Base-by-base conservation (phyloP, 2,113 vertebrate genomes). In the Leucosticte australis region DNA sequence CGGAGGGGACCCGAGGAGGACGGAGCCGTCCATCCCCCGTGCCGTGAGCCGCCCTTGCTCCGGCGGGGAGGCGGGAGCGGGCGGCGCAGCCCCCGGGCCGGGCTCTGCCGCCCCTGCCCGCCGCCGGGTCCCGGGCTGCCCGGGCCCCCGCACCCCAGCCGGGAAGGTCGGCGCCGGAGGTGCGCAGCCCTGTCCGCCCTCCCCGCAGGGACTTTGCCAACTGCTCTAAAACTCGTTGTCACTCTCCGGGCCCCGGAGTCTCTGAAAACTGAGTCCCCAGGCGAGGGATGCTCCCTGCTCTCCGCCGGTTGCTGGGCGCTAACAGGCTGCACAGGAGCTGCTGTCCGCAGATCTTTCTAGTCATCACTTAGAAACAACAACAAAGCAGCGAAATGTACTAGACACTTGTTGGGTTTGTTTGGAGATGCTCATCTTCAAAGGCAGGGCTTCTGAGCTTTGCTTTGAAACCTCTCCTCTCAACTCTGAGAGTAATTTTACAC, bases 341-440 rank as follows among this genome's bases (percentile, higher is more conserved):
- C 33, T 69, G 70, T 37, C 76, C 83, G 44, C 84, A 52, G 63
- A 90, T 92, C 76, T 74, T 94, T 92, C 92, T 79, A 89, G 93
- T 84, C 94, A 55, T 89, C 55, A 2, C 75, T 87, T 71, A 33
- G 55, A 13, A 92, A 41, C 84, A 50, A 11, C 81, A 83, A 49
- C 73, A 67, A 62, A 75, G 69, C 49, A 64, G 78, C 19, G 71
- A 55, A 30, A 19, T 53, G 79, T n/a, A 3, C 37, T 31, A 65
- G 79, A 37, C 95, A 96, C 96, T 97, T 97, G 96, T 97, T 96
- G 96, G 95, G 44, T 86, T 77, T 52, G 41, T 83, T 74, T 63
- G 90, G 68, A 77, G 68, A n/a, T 47, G 79, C 30, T 69, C 30
- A 1, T 59, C 74, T 60, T 31, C 10, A 73, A 68, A 73, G 62